These are phyloP conservation scores for Mormoops blainvillei DNA, from an alignment of 2,113 vertebrate genomes.

Conservation along the genomic window DNA sequence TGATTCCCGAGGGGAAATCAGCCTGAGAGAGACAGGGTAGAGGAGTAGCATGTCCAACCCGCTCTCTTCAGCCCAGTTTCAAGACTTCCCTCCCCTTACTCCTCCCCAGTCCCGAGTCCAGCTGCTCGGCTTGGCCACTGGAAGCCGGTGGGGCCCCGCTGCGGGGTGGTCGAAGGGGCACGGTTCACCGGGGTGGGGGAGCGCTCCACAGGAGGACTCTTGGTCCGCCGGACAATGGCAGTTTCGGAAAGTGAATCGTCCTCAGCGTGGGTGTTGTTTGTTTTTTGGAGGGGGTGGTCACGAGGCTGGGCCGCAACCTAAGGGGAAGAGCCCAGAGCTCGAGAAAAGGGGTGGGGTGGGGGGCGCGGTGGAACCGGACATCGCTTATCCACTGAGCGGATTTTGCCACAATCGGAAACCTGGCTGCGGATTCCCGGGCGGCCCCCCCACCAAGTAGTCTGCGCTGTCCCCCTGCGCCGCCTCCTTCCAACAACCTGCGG, in stretches of 20 bases:
- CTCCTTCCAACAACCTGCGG: conserved; percentile 27
- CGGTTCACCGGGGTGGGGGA: conserved; percentile 24
- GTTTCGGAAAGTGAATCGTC: conserved; percentile 59
- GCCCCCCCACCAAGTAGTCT: conserved; percentile 17
- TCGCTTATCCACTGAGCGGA: conserved; percentile 38
- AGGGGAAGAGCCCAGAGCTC: conserved; percentile 42
- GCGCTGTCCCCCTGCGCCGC: conserved; percentile 35
- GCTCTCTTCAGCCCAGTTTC: not conserved
- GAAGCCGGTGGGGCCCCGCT: conserved; percentile 31
- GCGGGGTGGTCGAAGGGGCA: conserved; percentile 37
- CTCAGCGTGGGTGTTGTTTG: conserved; percentile 54
- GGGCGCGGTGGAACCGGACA: conserved; percentile 50
- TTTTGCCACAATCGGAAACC: conserved; percentile 63
- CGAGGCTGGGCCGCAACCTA: conserved; percentile 56
- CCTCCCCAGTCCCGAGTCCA: conserved; percentile 26
- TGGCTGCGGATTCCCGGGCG: conserved; percentile 29
- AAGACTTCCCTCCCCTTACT: not conserved
- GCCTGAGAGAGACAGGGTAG: not conserved
- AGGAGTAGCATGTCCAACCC: conserved; percentile 18
- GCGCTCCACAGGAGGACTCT: conserved; percentile 12
- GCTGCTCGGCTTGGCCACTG: conserved; percentile 16
- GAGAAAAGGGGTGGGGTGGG: conserved; percentile 6
- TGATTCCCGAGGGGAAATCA: conserved; percentile 11
- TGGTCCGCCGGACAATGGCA: conserved; percentile 62
- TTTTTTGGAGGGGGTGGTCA: conserved; percentile 68